These are phyloP conservation scores for Scrobipalpa atriplicella DNA, from an alignment of 2,888 invertebrate genomes.

Conservation along the genomic window DNA sequence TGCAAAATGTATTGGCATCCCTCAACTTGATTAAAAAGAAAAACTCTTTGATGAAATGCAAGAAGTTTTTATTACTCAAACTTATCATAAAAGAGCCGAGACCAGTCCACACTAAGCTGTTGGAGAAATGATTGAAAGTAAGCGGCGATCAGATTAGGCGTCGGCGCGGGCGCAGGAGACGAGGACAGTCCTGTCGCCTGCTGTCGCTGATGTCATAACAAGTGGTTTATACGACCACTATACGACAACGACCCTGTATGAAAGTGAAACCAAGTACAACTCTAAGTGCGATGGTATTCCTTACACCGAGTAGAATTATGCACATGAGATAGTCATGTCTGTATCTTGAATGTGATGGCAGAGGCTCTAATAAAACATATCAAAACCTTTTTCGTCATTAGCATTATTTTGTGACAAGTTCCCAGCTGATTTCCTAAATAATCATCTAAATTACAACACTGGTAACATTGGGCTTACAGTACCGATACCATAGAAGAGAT, in stretches of 20 bases:
- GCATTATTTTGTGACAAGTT: no score
- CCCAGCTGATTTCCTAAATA: no score
- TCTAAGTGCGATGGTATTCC: background rate
- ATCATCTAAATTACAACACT: no score
- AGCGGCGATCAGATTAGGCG: constrained; percentile 60
- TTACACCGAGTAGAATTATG: background rate
- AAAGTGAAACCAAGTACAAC: background rate
- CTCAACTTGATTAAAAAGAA: background rate
- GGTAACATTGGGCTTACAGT: no score
- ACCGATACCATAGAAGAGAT: no score
- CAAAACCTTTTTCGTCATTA: no score
- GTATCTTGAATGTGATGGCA: background rate
- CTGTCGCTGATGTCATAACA: constrained; percentile 5
- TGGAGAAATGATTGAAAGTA: constrained; percentile 57
- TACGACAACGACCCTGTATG: background rate
- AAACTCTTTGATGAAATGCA: background rate
- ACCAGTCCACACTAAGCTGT: constrained; percentile 37
- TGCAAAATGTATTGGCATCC: no score
- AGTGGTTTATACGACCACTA: background rate
- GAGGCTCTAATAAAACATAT: no score
- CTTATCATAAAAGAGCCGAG: background rate
- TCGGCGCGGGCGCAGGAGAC: constrained; percentile 12
- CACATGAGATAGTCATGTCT: background rate
- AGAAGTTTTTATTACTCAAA: background rate
- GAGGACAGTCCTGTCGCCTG: constrained; percentile 19